Conservation (phyloP, 2,888 invertebrate species). For the Galerucella calmariensis region DNA sequence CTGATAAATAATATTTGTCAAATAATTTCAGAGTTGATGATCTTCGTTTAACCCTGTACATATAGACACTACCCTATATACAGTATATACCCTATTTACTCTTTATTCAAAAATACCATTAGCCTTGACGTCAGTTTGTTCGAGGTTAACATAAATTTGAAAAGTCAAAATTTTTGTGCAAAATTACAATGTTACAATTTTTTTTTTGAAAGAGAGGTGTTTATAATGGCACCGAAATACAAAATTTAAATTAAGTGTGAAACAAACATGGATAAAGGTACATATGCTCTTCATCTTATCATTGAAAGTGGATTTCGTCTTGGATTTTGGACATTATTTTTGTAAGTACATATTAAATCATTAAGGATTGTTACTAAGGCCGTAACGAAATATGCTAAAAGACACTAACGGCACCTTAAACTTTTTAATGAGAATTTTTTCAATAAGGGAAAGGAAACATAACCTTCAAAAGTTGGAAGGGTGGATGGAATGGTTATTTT, state of each 20-base stretch:
- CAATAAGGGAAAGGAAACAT: too few relatives aligned
- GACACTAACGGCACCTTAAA: too few relatives aligned
- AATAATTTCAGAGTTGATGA: too few relatives aligned
- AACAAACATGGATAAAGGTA: slow-evolving; percentile 26
- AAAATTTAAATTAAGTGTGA: not conserved
- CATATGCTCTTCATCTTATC: slow-evolving; percentile 25
- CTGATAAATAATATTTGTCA: too few relatives aligned
- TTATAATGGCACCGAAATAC: not conserved
- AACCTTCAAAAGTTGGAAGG: too few relatives aligned
- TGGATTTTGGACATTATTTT: slow-evolving; percentile 41
- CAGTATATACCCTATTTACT: too few relatives aligned
- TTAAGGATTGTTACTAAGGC: not conserved
- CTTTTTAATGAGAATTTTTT: too few relatives aligned
- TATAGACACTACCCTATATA: too few relatives aligned
- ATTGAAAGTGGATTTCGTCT: slow-evolving; percentile 39
- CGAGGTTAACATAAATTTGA: not conserved
- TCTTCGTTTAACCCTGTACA: too few relatives aligned
- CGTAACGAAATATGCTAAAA: too few relatives aligned
- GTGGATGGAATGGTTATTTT: too few relatives aligned
- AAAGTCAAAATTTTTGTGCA: slow-evolving; percentile 13
- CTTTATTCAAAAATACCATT: not conserved
- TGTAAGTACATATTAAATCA: slow-evolving; percentile 35
- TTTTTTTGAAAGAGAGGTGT: not conserved
- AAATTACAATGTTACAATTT: not conserved
- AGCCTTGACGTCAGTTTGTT: slow-evolving; percentile 7